Evolutionary conservation across 2,888 invertebrate species (phyloP), one percentile per base, ranked within the genome.

Genomic region (Sinhomidia bicolor): DNA sequence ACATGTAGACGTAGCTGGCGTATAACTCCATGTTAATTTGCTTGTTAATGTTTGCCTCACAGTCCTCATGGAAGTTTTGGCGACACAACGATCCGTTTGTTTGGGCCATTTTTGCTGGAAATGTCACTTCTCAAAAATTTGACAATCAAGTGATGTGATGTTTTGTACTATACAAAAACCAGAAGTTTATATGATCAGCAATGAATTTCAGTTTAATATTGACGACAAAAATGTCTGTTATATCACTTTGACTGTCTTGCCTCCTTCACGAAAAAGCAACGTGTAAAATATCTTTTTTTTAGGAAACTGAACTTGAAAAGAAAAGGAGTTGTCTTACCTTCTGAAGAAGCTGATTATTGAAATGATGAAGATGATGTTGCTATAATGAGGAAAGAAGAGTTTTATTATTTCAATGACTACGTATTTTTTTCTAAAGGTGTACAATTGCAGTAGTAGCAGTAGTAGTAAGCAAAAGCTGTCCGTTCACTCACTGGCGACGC

Each of bases 1-100:
- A 95, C 93, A 96, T 93, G 93, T 97, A 97, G 83, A 95, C 95
- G 93, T 97, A 96, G 93, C 95, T 95, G 7, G 96, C 96, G 92
- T 95, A 95, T 14, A 97, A 93, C 93, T 97, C 96, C 94, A 96
- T 93, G 93, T 96, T 96, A 92, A 96, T 96, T 94, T 96, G 96
- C 89, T 95, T 95, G 93, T 96, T 96, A 57, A 96, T 94, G 47
- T 94, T 95, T 65, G 94, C 94, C 93, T 96, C 96, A 92, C 95
- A 95, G 89, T 95, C 95, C 85, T 94, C 93, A 90, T 95, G 94
- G 92, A 95, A 96, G 93, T 96, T 96, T 93, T 96, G 96, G 88
- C 96, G 94, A 89, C 95, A 94, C 92, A 90, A 44, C 7, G 91
- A 90, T 20, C 90, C 90, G 65, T 88, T 91, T 32, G 81, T 23